These are phyloP conservation scores for Stichodactyla helianthus DNA, from an alignment of 64 coral and sea anemone species.

Conservation along the genomic window DNA sequence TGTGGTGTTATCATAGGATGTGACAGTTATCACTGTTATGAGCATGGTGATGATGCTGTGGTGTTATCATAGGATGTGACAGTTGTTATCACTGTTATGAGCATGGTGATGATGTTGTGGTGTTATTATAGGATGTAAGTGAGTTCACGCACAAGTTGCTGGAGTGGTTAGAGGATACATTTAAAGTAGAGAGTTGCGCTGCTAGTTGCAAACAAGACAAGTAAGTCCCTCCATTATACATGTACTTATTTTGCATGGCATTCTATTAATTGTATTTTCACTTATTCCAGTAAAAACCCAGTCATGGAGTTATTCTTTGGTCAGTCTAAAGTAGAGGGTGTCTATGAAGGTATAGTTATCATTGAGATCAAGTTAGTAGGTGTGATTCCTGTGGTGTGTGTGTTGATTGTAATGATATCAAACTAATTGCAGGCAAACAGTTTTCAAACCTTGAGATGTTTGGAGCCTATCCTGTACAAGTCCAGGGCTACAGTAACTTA, in stretches of 20 bases:
- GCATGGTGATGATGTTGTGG: not conserved
- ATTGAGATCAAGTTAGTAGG: not conserved
- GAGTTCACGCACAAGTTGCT: constrained; percentile 92
- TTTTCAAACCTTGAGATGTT: constrained; percentile 85
- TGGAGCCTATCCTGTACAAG: constrained; percentile 82
- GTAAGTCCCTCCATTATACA: not conserved
- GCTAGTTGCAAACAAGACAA: constrained; percentile 3
- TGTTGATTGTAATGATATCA: not conserved
- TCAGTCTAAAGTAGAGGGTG: constrained; percentile 79
- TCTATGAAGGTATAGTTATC: constrained; percentile 66
- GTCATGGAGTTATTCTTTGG: constrained; percentile 90
- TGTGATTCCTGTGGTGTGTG: not conserved
- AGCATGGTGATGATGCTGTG: too few species aligned
- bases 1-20: too few species aligned
- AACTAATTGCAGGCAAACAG: constrained; percentile 43
- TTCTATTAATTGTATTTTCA: not conserved
- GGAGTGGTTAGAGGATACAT: constrained; percentile 90
- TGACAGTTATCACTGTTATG: not conserved
- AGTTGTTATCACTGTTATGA: not conserved
- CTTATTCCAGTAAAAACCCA: constrained; percentile 43
- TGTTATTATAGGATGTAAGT: constrained; percentile 70
- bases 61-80: constrained; percentile 20
- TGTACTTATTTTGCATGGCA: not conserved
- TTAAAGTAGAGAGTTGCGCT: constrained; percentile 44
- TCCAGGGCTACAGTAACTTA: constrained; percentile 63